Conservation (phyloP, 64 coral and sea anemone species). For the Porites australiensis region DNA sequence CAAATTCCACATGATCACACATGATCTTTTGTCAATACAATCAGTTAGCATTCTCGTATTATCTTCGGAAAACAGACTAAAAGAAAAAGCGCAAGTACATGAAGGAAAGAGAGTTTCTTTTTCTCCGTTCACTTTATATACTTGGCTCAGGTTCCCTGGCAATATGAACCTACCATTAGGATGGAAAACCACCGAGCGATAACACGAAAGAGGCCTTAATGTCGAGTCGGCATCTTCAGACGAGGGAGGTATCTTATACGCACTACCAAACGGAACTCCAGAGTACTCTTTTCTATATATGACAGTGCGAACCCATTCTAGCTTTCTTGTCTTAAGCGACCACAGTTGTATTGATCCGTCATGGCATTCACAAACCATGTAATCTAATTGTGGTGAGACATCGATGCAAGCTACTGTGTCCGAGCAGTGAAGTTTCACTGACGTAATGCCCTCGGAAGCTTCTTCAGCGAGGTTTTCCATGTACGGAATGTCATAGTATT, state of each 20-base stretch:
- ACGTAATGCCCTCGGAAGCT: not conserved
- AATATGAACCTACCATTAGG: not conserved
- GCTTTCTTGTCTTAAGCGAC: not conserved
- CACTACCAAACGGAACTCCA: not conserved
- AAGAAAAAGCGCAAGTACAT: not conserved
- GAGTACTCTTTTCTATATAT: not conserved
- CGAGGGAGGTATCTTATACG: not conserved
- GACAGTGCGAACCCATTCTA: not conserved
- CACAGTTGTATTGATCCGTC: not conserved
- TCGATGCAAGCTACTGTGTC: not conserved
- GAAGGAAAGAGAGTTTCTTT: not conserved
- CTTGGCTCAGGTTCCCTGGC: not conserved
- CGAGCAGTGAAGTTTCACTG: not conserved
- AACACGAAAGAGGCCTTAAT: not conserved
- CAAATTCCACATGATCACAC: not conserved
- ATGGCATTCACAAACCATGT: constrained; percentile 16
- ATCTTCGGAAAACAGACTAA: not conserved
- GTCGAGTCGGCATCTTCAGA: not conserved
- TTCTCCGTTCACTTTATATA: not conserved
- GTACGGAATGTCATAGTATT: not conserved
- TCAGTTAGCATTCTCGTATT: not conserved
- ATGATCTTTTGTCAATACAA: not conserved
- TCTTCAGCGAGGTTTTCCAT: not conserved
- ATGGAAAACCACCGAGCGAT: constrained; percentile 17
- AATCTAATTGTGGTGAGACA: not conserved